Evolutionary conservation across 2,113 vertebrate species (phyloP).

Genomic region (Nibea albiflora): DNA sequence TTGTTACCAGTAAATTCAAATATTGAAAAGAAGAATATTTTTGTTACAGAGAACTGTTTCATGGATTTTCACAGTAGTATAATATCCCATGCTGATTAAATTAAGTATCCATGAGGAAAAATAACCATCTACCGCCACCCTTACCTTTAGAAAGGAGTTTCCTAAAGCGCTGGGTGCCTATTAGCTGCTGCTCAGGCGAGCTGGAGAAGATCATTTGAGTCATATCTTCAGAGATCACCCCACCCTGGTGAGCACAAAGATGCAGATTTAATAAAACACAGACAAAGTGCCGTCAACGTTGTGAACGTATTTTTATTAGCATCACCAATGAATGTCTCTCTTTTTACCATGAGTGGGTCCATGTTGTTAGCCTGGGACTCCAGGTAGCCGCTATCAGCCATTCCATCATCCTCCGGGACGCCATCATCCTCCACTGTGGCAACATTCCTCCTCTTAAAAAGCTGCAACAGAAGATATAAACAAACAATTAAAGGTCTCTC

Average conservation of each 20-base stretch:
- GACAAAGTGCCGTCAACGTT: neutral
- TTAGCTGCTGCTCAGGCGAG: slow-evolving; percentile 95
- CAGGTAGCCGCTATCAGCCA: slow-evolving; percentile 96
- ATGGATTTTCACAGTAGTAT: neutral
- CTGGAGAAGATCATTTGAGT: slow-evolving; percentile 98
- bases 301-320: neutral
- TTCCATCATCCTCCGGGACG: slow-evolving; percentile 93
- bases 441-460: slow-evolving; percentile 98
- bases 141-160: slow-evolving; percentile 98
- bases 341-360: slow-evolving; percentile 92
- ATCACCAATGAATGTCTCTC: neutral
- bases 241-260: slow-evolving; percentile 71
- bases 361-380: slow-evolving; percentile 97
- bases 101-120: neutral
- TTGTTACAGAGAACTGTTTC: neutral
- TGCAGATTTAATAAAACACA: slow-evolving; percentile 1
- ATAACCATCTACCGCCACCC: neutral
- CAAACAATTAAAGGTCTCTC: neutral
- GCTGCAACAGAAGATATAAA: slow-evolving; percentile 77
- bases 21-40: neutral
- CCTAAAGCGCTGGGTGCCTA: slow-evolving; percentile 97
- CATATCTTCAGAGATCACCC: slow-evolving; percentile 97
- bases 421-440: slow-evolving; percentile 91
- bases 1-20: neutral
- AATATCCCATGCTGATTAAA: neutral